Base-by-base conservation (phyloP, 1,140 invertebrate genomes). In the Cydia splendana region DNA sequence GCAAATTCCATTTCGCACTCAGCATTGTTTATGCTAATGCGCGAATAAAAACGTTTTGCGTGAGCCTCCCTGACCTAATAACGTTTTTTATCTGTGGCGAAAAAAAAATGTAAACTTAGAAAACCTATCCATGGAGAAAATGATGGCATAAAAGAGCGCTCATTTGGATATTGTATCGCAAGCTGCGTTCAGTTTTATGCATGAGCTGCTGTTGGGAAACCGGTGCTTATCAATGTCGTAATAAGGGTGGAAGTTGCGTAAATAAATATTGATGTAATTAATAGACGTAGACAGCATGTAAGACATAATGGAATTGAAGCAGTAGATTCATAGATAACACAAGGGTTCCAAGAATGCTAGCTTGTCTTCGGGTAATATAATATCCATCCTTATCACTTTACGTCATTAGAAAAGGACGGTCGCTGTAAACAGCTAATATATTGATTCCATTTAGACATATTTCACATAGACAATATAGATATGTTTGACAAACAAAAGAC, bases 101-200 rank as follows among this genome's bases (percentile, higher is more conserved):
- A 24, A 62, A 57, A 24, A 62, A 62, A 62, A 62, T 62, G 57
- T 62, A 62, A 62, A 62, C 57, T 24, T 24, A 62, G 57, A 18
- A 57, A 57, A 57, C 20, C 57, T 62, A 62, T 62, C 57, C 57
- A 62, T 62, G 57, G 20, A 62, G 57, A 62, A 62, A 20, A 57
- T 57, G n/a, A 20, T 18, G n/a, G 15, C n/a, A 57, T n/a, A 15
- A 51, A 62, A 20, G 6, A 62, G 20, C 20, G 7, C 15, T 62
- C 20, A 24, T 24, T 62, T 62, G 9, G 18, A 62, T 12, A 62
- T 62, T 62, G 13, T 57, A 57, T n/a, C n/a, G 57, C 57, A 62
- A 62, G 7, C 20, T 62, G 53, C 6, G n/a, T 57, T 57, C n/a
- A n/a, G 6, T 57, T 57, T 57, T 62, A 3, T 62, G 57, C 57